Percentiles rank a stretch among this genome's conserved stretches.
Conservation (phyloP, 37 sponge, comb jelly and placozoan genomes). For the Eunapius fragilis region DNA sequence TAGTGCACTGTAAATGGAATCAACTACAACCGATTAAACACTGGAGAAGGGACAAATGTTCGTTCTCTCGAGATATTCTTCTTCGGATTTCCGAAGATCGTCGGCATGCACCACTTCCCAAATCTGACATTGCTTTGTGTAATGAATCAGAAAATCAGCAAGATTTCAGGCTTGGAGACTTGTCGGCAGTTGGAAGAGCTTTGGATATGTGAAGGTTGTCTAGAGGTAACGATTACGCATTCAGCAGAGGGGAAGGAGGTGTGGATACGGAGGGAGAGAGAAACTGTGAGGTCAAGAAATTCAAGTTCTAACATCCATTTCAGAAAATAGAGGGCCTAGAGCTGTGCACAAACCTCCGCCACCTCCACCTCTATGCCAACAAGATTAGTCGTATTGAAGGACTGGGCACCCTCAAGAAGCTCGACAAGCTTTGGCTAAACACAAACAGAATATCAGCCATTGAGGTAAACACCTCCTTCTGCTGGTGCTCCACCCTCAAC, state of each 20-base stretch:
- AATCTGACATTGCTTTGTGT: slow-evolving; percentile 58
- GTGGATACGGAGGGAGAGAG: too few species aligned
- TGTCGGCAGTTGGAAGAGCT: slow-evolving; percentile 71
- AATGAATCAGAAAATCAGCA: slow-evolving; percentile 67
- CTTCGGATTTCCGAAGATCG: slow-evolving; percentile 76
- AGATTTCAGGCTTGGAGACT: slow-evolving; percentile 58
- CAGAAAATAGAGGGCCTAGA: slow-evolving; percentile 71
- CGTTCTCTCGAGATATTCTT: slow-evolving; percentile 88
- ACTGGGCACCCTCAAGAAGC: slow-evolving; percentile 45
- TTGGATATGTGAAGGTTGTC: slow-evolving; percentile 86
- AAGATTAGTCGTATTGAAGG: slow-evolving; percentile 72
- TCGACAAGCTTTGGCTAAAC: slow-evolving; percentile 84
- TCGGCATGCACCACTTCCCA: slow-evolving; percentile 69
- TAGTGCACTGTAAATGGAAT: slow-evolving; percentile 79
- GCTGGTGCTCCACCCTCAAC: too few species aligned
- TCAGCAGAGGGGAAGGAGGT: too few species aligned
- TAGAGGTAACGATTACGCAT: slow-evolving; percentile 45
- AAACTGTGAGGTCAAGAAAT: too few species aligned
- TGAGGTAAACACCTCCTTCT: slow-evolving; percentile 45
- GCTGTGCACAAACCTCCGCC: slow-evolving; percentile 44
- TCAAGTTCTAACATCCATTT: not conserved
- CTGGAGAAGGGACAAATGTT: slow-evolving; percentile 35
- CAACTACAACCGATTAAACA: slow-evolving; percentile 36
- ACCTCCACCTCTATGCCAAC: slow-evolving; percentile 82
- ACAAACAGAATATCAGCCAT: slow-evolving; percentile 71